Percentiles rank a stretch among this genome's conserved stretches.
phyloP scores from a whole-genome alignment of 2,797 vertebrate genomes.

The Odontamblyopus rebecca region DNA sequence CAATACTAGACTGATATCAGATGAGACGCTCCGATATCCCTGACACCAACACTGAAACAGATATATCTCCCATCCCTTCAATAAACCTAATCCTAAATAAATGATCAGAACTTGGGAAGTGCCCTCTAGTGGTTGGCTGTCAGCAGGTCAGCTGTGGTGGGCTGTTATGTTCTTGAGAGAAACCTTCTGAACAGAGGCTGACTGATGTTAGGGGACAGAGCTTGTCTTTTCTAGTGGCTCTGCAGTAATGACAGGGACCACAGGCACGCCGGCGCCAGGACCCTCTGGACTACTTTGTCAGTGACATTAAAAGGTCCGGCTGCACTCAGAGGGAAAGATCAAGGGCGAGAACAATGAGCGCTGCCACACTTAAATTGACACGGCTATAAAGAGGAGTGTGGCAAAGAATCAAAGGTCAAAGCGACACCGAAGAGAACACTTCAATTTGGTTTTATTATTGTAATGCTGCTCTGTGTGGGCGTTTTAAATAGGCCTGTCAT shows the following conservation, averaged over 20 bases:
- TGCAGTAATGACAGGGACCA: conserved; percentile 67
- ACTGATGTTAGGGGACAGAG: conserved; percentile 63
- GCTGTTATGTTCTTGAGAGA: conserved; percentile 32
- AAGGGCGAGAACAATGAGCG: conserved; percentile 69
- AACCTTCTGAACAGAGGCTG: conserved; percentile 54
- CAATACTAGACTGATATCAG: too few species aligned
- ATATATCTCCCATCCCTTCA: too few species aligned
- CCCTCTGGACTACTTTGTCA: conserved; percentile 70
- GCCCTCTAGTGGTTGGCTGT: conserved; percentile 39
- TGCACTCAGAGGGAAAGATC: conserved; percentile 66
- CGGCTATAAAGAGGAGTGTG: conserved; percentile 60
- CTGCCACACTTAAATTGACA: conserved; percentile 66
- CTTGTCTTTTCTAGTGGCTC: conserved; percentile 69
- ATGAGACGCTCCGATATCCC: too few species aligned
- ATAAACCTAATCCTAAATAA: conserved; percentile 14
- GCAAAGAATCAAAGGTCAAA: conserved; percentile 58
- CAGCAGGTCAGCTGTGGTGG: conserved; percentile 48
- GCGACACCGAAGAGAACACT: conserved; percentile 31
- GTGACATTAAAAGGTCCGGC: conserved; percentile 71
- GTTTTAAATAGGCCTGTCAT: neutral
- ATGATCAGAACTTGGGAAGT: conserved; percentile 35
- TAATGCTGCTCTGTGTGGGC: neutral
- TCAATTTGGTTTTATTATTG: conserved; percentile 6
- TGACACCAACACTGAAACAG: too few species aligned
- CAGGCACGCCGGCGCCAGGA: conserved; percentile 63